Evolutionary conservation across 2,797 vertebrate genomes (phyloP), one percentile per base, ranked within the genome.

Genomic region (Buceros bicornis): DNA sequence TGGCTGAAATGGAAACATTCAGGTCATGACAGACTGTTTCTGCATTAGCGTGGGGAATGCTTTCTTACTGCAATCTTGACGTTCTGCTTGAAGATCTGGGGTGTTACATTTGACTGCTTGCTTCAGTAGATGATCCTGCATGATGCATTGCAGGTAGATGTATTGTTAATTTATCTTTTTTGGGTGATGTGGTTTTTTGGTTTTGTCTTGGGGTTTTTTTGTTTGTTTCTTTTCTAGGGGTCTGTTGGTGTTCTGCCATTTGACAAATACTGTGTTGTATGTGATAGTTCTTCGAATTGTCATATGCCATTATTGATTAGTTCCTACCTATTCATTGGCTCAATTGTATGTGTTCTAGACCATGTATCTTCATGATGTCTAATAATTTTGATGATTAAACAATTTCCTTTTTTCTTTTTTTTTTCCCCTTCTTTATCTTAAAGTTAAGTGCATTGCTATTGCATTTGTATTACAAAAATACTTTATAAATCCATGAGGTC

Each of bases 331-430:
- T 60, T 84, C 18, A 5, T 70, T 82, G 20, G 24, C 14, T 83
- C 7, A 40, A 19, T 5, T 53, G 11, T 73, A 1, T 65, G 26
- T 66, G 6, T 65, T 25, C 18, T 89, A 60, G 22, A 60, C 4
- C 7, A 14, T 7, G 7, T 40, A 9, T 47, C 40, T 77, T 62
- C 56, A 31, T 72, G 25, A 50, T 73, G 4, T 45, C 12, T 73
- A 70, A 21, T 31, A 11, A 66, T 14, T 74, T 11, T 67, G n/a
- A 24, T 45, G 18, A 72, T 47, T 61, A 50, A 82, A 35, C 5
- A 21, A 8, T 50, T 2, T 48, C 0, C 25, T 19, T 12, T 45
- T 11, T 35, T 18, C 21, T 28, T 2, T 2, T 13, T n/a, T 10
- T 10, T 12, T 12, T 12, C 12, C 37, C 37, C 37, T 2, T 45